Percentiles rank a stretch among this genome's conserved stretches.
These are phyloP conservation scores for Ammodytes dubius DNA, from an alignment of 2,113 vertebrate species.

Conservation along the genomic window DNA sequence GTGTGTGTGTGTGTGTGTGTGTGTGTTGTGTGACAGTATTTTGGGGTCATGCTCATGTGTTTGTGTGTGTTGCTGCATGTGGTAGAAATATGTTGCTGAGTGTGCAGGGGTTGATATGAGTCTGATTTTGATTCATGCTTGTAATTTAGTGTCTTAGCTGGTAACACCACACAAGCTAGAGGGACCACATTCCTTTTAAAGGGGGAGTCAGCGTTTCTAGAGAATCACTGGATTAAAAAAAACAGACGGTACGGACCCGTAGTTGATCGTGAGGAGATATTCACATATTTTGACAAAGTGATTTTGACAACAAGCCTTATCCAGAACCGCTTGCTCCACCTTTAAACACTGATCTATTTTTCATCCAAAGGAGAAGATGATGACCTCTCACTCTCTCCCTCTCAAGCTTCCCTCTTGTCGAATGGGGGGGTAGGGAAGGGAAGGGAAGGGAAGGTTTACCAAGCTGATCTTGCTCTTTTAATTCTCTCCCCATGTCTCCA, in stretches of 20 bases:
- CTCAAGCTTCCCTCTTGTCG: not conserved
- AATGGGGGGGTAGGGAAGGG: not conserved
- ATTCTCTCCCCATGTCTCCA: constrained; percentile 62
- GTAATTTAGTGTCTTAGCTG: not conserved
- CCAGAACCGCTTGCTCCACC: too few species aligned
- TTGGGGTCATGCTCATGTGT: too few species aligned
- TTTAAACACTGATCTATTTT: not conserved
- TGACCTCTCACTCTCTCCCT: constrained; percentile 1
- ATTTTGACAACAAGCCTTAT: too few species aligned
- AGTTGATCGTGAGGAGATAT: too few species aligned
- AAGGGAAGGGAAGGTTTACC: not conserved
- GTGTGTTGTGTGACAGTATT: too few species aligned
- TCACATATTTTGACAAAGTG: too few species aligned
- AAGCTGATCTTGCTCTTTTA: constrained; percentile 31
- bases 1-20: not conserved
- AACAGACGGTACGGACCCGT: too few species aligned
- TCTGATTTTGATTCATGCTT: constrained; percentile 11
- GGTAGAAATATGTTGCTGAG: not conserved
- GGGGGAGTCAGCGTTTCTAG: too few species aligned
- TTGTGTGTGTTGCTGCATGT: too few species aligned
- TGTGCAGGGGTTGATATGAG: not conserved
- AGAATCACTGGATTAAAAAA: too few species aligned
- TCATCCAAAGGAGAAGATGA: constrained; percentile 1
- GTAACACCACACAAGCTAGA: not conserved
- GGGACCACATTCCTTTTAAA: not conserved